phyloP scores from a whole-genome alignment of 2,888 invertebrate genomes.

The Oxystoma pomonae region DNA sequence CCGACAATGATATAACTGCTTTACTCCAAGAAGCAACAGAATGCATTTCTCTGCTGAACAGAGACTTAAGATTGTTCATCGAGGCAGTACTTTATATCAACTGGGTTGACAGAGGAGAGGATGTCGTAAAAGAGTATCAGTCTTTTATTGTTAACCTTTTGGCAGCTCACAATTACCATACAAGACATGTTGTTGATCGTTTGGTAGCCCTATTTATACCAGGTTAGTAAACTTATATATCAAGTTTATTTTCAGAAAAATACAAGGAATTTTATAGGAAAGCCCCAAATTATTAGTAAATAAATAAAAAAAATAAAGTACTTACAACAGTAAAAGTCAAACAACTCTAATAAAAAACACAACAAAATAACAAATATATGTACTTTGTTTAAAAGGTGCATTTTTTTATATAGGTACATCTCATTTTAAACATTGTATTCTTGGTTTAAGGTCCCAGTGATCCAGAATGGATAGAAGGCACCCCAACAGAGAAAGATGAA shows the following conservation, averaged over 20 bases:
- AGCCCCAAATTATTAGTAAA: too few species aligned
- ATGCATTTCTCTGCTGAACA: conserved; percentile 56
- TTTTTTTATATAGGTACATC: too few species aligned
- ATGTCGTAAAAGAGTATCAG: conserved; percentile 56
- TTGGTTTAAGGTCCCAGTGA: conserved; percentile 45
- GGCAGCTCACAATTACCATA: conserved; percentile 64
- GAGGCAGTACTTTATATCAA: conserved; percentile 57
- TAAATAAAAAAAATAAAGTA: too few species aligned
- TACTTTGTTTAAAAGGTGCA: too few species aligned
- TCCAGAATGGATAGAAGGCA: conserved; percentile 57
- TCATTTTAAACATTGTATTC: too few species aligned
- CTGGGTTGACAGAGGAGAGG: conserved; percentile 53
- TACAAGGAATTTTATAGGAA: too few species aligned
- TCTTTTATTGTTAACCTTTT: conserved; percentile 63
- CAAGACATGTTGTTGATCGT: conserved; percentile 57
- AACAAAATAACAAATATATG: too few species aligned
- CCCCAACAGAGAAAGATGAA: conserved; percentile 54
- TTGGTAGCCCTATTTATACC: conserved; percentile 60
- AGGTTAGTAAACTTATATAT: too few species aligned
- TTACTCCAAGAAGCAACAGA: conserved; percentile 55
- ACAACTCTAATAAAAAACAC: conserved; percentile 24
- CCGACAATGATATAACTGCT: conserved; percentile 56
- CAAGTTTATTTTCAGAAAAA: conserved; percentile 2
- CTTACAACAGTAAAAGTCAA: conserved; percentile 46
- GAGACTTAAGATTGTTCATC: conserved; percentile 55